Evolutionary conservation across 1,140 invertebrate genomes (phyloP).

Genomic region (Drosophila miranda): DNA sequence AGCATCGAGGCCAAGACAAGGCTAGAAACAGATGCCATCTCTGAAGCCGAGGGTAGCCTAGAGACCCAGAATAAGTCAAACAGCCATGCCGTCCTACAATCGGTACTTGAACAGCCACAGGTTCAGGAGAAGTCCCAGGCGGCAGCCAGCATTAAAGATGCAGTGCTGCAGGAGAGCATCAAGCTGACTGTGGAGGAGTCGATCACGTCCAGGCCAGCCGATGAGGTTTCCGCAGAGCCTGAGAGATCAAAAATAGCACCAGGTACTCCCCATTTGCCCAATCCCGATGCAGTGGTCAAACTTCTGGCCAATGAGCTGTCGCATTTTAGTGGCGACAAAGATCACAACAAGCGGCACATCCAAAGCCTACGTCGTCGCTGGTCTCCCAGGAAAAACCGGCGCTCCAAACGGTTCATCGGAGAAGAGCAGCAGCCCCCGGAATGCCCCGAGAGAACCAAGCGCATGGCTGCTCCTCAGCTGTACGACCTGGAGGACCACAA

Average conservation of each 20-base stretch:
- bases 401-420: slow-evolving; percentile 30
- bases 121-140: neutral
- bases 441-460: neutral
- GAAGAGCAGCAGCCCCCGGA: neutral
- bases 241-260: neutral
- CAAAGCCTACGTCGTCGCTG: neutral
- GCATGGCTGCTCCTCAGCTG: slow-evolving; percentile 4
- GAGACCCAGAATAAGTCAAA: too few species aligned
- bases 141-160: neutral
- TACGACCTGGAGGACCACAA: slow-evolving; percentile 65
- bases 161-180: slow-evolving; percentile 4
- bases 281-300: slow-evolving; percentile 45
- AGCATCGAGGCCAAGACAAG: neutral
- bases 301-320: slow-evolving; percentile 54
- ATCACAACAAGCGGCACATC: slow-evolving; percentile 36
- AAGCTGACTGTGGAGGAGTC: slow-evolving; percentile 25
- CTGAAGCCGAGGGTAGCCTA: neutral
- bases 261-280: slow-evolving; percentile 5
- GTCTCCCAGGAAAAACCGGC: neutral
- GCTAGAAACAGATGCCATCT: neutral
- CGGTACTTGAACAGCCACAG: neutral
- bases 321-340: slow-evolving; percentile 20
- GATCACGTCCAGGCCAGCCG: neutral
- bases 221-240: neutral
- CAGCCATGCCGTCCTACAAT: neutral